phyloP scores from a whole-genome alignment of 2,797 vertebrate genomes.

The Enteromius unitaeniatus region DNA sequence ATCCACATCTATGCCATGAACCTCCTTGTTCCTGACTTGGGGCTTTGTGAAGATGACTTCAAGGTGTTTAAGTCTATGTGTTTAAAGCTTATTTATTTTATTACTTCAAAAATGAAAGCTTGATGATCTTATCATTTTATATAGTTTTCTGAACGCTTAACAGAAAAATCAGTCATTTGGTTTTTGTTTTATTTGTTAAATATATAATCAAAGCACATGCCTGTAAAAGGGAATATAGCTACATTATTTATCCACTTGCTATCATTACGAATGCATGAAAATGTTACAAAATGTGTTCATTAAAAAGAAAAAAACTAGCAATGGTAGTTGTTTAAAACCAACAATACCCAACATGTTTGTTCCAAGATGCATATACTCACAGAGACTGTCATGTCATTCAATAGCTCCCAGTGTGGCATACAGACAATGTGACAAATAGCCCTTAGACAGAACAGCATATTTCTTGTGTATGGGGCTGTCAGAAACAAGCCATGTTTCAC shows the following conservation, averaged over 20 bases:
- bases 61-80: neutral
- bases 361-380: neutral
- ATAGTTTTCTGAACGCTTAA: too few relatives aligned
- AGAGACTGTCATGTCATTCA: too few relatives aligned
- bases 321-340: too few relatives aligned
- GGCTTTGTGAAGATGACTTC: neutral
- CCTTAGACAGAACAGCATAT: neutral
- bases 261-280: neutral
- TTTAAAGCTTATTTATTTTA: neutral
- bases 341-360: too few relatives aligned
- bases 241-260: neutral
- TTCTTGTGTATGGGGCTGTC: neutral
- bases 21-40: neutral
- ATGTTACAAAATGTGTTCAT: neutral
- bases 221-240: neutral
- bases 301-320: neutral
- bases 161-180: too few relatives aligned
- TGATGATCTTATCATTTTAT: neutral
- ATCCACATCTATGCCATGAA: neutral
- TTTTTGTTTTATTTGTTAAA: too few relatives aligned
- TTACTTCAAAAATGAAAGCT: neutral
- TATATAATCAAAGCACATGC: too few relatives aligned
- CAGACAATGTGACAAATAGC: too few relatives aligned
- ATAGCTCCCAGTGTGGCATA: too few relatives aligned
- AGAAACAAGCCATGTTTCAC: conserved; percentile 8